These are phyloP conservation scores for Clarias laeviceps DNA, from an alignment of 2,797 vertebrate species.

Conservation along the genomic window DNA sequence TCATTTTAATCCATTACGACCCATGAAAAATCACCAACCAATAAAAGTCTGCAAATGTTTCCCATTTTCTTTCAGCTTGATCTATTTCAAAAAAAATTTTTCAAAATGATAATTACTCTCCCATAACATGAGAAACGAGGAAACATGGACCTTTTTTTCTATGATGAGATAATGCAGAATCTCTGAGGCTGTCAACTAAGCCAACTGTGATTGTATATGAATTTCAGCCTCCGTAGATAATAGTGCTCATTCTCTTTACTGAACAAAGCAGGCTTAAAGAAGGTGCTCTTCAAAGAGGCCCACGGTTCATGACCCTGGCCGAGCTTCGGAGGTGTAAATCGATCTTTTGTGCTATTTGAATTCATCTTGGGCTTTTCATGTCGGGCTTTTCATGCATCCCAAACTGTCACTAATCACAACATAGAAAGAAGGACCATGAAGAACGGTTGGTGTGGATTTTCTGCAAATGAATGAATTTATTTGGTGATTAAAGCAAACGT, in stretches of 20 bases:
- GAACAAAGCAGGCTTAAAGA: constrained; percentile 64
- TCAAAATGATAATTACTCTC: not conserved
- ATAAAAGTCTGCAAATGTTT: not conserved
- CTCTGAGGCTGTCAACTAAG: constrained; percentile 19
- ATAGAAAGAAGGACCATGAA: constrained; percentile 18
- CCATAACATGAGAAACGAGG: not conserved
- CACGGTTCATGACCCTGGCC: constrained; percentile 50
- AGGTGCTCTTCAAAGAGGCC: constrained; percentile 55
- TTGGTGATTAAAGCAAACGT: constrained; percentile 10
- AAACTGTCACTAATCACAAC: constrained; percentile 59
- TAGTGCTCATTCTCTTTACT: constrained; percentile 53
- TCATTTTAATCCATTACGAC: not conserved
- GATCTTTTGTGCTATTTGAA: constrained; percentile 60
- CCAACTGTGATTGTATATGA: constrained; percentile 34
- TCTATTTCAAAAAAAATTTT: not conserved
- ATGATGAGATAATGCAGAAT: not conserved
- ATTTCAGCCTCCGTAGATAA: constrained; percentile 38
- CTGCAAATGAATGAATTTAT: not conserved
- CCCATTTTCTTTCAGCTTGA: not conserved
- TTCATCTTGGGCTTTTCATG: constrained; percentile 68
- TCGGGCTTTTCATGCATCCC: constrained; percentile 49
- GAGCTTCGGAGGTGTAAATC: constrained; percentile 66
- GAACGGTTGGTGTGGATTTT: constrained; percentile 18
- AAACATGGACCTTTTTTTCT: not conserved
- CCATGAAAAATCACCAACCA: not conserved